Evolutionary conservation across 2,113 vertebrate species (phyloP), one percentile per base, ranked within the genome.

Genomic region (Amia ocellicauda): DNA sequence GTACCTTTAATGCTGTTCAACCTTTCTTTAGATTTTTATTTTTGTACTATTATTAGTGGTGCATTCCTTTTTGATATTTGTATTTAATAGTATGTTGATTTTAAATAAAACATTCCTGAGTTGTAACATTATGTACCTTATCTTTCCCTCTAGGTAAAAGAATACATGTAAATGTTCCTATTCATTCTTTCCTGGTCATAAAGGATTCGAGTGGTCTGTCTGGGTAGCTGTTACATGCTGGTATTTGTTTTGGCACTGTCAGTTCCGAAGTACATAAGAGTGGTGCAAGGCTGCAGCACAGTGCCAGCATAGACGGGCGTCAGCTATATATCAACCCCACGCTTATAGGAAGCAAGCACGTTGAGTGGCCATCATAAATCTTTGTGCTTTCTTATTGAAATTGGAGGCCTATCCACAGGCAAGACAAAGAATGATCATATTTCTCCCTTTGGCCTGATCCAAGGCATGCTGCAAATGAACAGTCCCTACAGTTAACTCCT

Each of bases 321-420:
- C 28, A 20, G 64, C 56, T 29, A 31, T 67, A 64, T 68, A 68
- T 74, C 68, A 78, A 29, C 56, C 50, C 71, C 68, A 60, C 69
- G 63, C 73, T 83, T 78, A 84, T 75, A 75, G 77, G 62, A 76
- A 62, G 74, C 56, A 66, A 71, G 73, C 58, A 69, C 67, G 47
- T 64, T 71, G 67, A 0, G 2, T 67, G 72, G 74, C 74, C 52
- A 60, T 67, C 66, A 65, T 88, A 88, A 88, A 88, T 86, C 83
- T 86, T 69, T 72, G 70, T 71, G 24, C 29, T 58, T 60, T 69
- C 67, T 65, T 75, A 67, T 62, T 77, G 73, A 63, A 67, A 68
- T 71, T 63, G 56, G 67, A 72, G 64, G 64, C 61, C 19, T 40
- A 42, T 45, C 43, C 55, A 40, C 54, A n/a, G 63, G 27, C 52